Percentiles rank a stretch among this genome's conserved stretches.
phyloP scores from a whole-genome alignment of 2,797 vertebrate species.

The Poeciliopsis presidionis region DNA sequence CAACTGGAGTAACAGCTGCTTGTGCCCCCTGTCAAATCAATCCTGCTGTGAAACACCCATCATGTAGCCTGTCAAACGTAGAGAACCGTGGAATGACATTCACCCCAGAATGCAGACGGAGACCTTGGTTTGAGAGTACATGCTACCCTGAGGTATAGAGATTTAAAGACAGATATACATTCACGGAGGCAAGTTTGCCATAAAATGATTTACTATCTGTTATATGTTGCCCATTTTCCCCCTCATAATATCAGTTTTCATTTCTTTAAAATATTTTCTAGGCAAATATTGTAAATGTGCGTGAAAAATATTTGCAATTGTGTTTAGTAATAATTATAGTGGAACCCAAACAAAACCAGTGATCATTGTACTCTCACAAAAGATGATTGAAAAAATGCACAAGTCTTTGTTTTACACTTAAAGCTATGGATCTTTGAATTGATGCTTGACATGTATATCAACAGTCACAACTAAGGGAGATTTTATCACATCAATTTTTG shows the following conservation, averaged over 20 bases:
- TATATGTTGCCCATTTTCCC: not conserved
- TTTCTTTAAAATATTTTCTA: not conserved
- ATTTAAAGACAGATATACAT: constrained; percentile 36
- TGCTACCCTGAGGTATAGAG: constrained; percentile 19
- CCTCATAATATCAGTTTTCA: not conserved
- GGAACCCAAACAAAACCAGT: not conserved
- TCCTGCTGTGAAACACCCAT: constrained; percentile 37
- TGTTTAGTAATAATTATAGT: not conserved
- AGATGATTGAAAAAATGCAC: not conserved
- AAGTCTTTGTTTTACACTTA: not conserved
- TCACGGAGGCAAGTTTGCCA: not conserved
- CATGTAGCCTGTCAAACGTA: constrained; percentile 51
- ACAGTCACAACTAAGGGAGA: not conserved
- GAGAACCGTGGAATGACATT: constrained; percentile 41
- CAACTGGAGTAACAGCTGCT: constrained; percentile 43
- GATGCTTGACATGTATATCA: not conserved
- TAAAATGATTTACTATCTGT: not conserved
- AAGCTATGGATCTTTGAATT: not conserved
- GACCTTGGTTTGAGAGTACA: constrained; percentile 34
- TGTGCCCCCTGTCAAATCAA: constrained; percentile 59
- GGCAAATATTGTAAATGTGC: not conserved
- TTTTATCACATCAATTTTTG: not conserved
- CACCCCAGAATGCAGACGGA: constrained; percentile 41
- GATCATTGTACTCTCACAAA: not conserved
- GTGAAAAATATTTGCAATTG: not conserved